Evolutionary conservation across 2,797 vertebrate species (phyloP).

Genomic region (Danio jaintianensis): DNA sequence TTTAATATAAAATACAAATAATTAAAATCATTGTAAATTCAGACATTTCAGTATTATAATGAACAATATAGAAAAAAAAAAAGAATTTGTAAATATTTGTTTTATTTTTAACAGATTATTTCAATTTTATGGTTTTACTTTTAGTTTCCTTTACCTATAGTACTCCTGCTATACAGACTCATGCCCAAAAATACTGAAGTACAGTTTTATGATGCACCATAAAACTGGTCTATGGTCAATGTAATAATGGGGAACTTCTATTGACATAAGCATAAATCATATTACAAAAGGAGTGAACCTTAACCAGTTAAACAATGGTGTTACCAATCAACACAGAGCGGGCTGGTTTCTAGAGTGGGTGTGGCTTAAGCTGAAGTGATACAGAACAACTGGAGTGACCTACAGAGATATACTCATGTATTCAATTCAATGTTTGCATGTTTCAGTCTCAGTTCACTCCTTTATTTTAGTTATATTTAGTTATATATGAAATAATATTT

Average conservation of each 20-base stretch:
- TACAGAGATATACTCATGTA: background rate
- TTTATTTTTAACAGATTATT: too few species aligned
- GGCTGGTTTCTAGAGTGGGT: slow-evolving; percentile 7
- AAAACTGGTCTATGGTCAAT: background rate
- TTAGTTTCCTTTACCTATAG: too few species aligned
- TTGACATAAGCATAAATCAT: background rate
- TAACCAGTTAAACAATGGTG: background rate
- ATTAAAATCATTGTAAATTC: too few species aligned
- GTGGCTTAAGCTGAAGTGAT: background rate
- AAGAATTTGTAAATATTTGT: too few species aligned
- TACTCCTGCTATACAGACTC: too few species aligned
- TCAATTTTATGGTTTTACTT: too few species aligned
- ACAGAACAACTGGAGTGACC: background rate
- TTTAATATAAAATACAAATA: too few species aligned
- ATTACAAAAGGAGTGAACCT: background rate
- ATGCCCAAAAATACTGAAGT: background rate
- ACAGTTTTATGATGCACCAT: background rate
- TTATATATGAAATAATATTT: too few species aligned
- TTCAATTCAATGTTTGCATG: too few species aligned
- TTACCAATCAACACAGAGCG: background rate
- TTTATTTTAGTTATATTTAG: too few species aligned
- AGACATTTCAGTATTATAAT: too few species aligned
- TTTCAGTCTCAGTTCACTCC: background rate
- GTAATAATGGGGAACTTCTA: background rate
- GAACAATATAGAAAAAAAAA: too few species aligned